These are phyloP conservation scores for Cryptomyrus ogoouensis DNA, from an alignment of 2,113 vertebrate species.

Conservation along the genomic window DNA sequence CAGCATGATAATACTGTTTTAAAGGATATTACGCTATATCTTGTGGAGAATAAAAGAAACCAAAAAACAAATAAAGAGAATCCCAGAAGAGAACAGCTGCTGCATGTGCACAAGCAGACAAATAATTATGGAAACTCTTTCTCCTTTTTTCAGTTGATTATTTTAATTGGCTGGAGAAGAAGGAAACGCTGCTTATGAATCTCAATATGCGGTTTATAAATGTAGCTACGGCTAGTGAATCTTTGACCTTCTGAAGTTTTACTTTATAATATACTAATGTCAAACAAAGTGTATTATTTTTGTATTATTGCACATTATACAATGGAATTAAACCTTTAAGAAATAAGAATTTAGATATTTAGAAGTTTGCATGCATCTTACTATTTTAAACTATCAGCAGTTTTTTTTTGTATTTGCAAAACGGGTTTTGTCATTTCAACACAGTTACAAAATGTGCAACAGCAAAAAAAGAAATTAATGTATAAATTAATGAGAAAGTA, in stretches of 20 bases:
- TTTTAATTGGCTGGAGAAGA: conserved; percentile 7
- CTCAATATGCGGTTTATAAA: neutral
- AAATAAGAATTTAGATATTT: neutral
- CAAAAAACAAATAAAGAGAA: neutral
- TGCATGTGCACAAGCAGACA: neutral
- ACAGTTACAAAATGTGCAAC: neutral
- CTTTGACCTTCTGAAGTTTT: neutral
- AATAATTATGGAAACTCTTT: neutral
- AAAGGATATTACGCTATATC: neutral
- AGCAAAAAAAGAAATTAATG: neutral
- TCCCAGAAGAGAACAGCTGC: conserved; percentile 3
- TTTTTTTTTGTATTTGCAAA: neutral
- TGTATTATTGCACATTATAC: neutral
- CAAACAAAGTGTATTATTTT: neutral
- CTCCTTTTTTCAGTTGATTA: neutral
- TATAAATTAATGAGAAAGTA: neutral
- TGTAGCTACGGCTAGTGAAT: neutral
- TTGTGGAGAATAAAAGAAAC: neutral
- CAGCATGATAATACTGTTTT: neutral
- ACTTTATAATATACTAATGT: neutral
- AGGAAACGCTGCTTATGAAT: neutral
- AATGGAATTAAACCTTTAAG: neutral
- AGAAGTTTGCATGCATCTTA: neutral
- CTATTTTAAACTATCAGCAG: neutral
- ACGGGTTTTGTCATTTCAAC: neutral